These are phyloP conservation scores for Eunapius fragilis DNA, from an alignment of 37 sponge, comb jelly and placozoan species.

Conservation along the genomic window DNA sequence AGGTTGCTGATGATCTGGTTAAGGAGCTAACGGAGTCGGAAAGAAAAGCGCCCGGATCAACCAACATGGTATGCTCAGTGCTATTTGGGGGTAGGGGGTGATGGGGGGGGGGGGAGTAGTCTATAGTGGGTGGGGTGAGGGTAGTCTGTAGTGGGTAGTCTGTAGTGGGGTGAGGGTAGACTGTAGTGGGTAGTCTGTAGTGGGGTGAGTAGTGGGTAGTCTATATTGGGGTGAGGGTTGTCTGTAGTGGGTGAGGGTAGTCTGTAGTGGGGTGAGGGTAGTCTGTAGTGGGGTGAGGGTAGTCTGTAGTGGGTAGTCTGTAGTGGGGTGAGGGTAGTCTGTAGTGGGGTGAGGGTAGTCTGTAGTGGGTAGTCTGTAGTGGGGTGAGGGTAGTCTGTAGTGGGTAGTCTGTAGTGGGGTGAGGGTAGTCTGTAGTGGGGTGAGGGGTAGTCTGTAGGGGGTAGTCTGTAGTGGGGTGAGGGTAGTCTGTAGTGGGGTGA, in stretches of 20 bases:
- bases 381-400: too few species aligned
- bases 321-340: too few species aligned
- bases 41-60: conserved; percentile 10
- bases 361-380: too few species aligned
- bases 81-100: too few species aligned
- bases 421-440: background rate
- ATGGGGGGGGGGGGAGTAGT: too few species aligned
- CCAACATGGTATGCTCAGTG: background rate
- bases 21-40: conserved; percentile 83
- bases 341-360: too few species aligned
- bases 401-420: background rate
- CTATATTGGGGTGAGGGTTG: background rate
- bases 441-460: background rate
- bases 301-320: too few species aligned
- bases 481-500: too few species aligned
- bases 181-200: background rate
- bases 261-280: background rate
- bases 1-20: conserved; percentile 98
- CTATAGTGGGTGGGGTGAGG: too few species aligned
- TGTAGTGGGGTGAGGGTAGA: too few species aligned
- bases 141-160: too few species aligned
- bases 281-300: too few species aligned
- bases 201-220: background rate
- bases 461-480: background rate
- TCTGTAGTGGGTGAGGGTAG: background rate